Evolutionary conservation across 2,113 vertebrate species (phyloP).

Genomic region (Rhinogobius similis): DNA sequence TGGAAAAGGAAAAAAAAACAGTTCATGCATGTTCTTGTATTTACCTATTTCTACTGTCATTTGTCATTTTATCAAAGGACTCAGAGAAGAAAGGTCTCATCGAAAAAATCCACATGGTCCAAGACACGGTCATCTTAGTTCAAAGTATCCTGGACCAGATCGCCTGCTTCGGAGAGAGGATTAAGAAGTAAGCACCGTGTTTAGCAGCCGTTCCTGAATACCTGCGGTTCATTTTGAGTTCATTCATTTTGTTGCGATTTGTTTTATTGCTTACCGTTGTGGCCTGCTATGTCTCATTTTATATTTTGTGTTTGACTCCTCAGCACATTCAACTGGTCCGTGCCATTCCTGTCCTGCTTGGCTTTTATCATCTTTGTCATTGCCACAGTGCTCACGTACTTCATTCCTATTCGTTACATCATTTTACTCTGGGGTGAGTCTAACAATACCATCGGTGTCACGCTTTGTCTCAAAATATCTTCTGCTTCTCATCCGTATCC

Average conservation of each 20-base stretch:
- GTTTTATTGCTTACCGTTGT: neutral
- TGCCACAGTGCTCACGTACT: slow-evolving; percentile 83
- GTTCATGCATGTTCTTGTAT: no score
- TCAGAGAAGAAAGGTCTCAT: slow-evolving; percentile 90
- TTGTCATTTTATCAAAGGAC: slow-evolving; percentile 76
- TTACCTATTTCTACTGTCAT: neutral
- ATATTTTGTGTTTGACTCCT: slow-evolving; percentile 18
- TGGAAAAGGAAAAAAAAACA: no score
- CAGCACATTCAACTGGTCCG: slow-evolving; percentile 97
- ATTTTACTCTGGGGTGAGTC: slow-evolving; percentile 94
- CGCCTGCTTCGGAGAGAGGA: slow-evolving; percentile 90
- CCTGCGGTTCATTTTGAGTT: neutral
- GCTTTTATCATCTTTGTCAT: slow-evolving; percentile 84
- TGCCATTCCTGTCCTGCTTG: slow-evolving; percentile 90
- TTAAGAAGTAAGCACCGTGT: slow-evolving; percentile 90
- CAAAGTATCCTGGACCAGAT: slow-evolving; percentile 89
- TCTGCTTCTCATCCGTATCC: neutral
- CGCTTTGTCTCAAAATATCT: neutral
- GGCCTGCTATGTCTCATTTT: neutral
- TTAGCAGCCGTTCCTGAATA: neutral
- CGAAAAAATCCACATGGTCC: slow-evolving; percentile 96
- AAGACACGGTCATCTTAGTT: slow-evolving; percentile 90
- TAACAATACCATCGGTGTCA: neutral
- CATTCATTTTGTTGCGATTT: neutral
- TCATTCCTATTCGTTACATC: slow-evolving; percentile 89